These are phyloP conservation scores for Porites lobata DNA, from an alignment of 92 coral and sea anemone species.

Conservation along the genomic window DNA sequence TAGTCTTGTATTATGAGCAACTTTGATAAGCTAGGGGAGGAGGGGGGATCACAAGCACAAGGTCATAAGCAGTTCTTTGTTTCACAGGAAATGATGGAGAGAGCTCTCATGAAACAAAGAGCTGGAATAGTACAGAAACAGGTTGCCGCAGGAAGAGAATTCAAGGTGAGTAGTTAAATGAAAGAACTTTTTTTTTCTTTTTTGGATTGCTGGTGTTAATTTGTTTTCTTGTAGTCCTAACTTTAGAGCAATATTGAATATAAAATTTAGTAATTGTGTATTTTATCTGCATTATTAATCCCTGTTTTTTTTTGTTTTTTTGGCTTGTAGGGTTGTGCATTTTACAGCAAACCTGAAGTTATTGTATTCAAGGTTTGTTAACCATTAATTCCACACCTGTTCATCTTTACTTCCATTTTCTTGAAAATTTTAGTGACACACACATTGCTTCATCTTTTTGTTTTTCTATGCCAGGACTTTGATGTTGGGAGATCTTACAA, in stretches of 20 bases:
- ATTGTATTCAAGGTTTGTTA: slow-evolving; percentile 89
- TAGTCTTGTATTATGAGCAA: no score
- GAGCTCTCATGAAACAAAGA: slow-evolving; percentile 89
- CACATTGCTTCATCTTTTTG: not conserved
- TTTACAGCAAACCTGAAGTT: slow-evolving; percentile 99
- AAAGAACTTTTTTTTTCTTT: not conserved
- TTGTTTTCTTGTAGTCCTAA: not conserved
- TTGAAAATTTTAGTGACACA: not conserved
- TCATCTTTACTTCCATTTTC: not conserved
- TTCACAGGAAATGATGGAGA: slow-evolving; percentile 94
- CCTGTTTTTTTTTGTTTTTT: not conserved
- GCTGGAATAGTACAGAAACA: slow-evolving; percentile 97
- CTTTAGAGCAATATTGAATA: not conserved
- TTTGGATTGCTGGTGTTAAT: not conserved
- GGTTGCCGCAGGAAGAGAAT: slow-evolving; percentile 98
- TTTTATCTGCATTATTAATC: not conserved
- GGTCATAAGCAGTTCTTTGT: not conserved
- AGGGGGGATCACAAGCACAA: not conserved
- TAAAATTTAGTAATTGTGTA: not conserved
- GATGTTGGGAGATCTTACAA: slow-evolving; percentile 96
- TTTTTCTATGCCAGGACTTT: slow-evolving; percentile 78
- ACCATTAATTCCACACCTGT: not conserved
- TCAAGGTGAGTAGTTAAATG: slow-evolving; percentile 68
- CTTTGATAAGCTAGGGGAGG: no score
- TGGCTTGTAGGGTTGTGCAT: slow-evolving; percentile 94